Evolutionary conservation across 2,113 vertebrate genomes (phyloP), one percentile per base, ranked within the genome.

Genomic region (Sander vitreus): DNA sequence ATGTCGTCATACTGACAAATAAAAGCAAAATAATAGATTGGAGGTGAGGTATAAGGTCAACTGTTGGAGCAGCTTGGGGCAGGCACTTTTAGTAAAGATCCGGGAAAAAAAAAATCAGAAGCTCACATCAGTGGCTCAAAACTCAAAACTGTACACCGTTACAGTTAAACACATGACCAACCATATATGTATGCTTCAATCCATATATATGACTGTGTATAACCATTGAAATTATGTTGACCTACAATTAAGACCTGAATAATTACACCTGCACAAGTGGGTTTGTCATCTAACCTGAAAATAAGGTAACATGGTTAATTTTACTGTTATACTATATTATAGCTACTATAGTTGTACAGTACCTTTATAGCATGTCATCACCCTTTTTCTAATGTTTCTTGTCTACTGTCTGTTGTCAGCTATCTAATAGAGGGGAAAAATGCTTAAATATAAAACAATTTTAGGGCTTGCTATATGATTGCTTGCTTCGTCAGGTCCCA

Each of bases 1-100:
- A 76, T 48, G 18, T 25, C 14, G 7, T 10, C 5, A 23, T n/a
- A 57, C 39, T 33, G 39, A 50, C 53, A 54, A 59, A 16, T 19
- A 18, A 59, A 78, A 16, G 10, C 19, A 47, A 47, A 21, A 65
- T 13, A 63, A 25, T 47, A 64, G 21, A 45, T 47, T 25, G 64
- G 64, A 8, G 30, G 2, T 60, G 30, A 63, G 18, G 23, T 80
- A 16, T 36, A 25, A 60, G 77, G 48, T 63, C 33, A 75, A 15
- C 15, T 33, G 21, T 30, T 54, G 57, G 73, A 23, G 54, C 9
- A 66, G 47, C 33, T 23, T 55, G 21, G 53, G 11, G 5, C 23
- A 14, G 13, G 13, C 2, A 5, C 25, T 25, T 58, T 58, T 15
- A 30, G 14, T 14, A 16, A 25, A 57, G 25, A 8, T 30, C 33